Base-by-base conservation (phyloP, 1,140 invertebrate genomes). In the Rhyzopertha dominica region DNA sequence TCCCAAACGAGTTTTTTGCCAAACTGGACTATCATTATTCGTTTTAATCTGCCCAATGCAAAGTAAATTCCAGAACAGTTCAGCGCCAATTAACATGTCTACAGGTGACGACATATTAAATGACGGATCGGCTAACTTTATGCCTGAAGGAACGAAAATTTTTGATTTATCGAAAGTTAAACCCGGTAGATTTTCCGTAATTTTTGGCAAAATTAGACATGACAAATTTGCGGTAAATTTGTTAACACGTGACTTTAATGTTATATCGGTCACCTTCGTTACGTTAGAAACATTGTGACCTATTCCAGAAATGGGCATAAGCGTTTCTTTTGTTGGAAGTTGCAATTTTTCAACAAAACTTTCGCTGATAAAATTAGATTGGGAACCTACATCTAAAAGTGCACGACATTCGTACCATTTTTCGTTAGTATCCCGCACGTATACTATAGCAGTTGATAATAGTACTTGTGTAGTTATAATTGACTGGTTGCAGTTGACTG, bases 1-100 rank as follows among this genome's bases (percentile, higher is more conserved):
- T 13, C 54, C 51, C 18, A 54, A 29, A 8, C 26, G 18, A 17
- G 43, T 57, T 10, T 57, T 43, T 28, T 52, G 45, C 1, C 47
- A 8, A 3, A 34, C 22, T 1, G 19, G 14, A 2, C 25, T 13
- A 12, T 9, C 2, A 10, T 40, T 44, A 12, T 4, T 3, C 8
- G 18, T 17, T 35, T 30, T 31, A 17, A 42, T 42, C 19, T 18
- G 12, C 5, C 22, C 29, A 8, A 20, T 12, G 13, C 25, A 31
- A n/a, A 42, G 20, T 18, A 42, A 31, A 4, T 32, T 4, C 14
- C 28, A 34, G 20, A 42, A 42, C 19, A 42, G n/a, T 24, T 13
- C 20, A 10, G 37, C 37, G 5, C 37, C 37, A 7, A 40, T 14
- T 9, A 40, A 28, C 4, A 42, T 7, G 19, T 42, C 40, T 12